Evolutionary conservation across 2,888 invertebrate genomes (phyloP).

Genomic region (Campoplex nolae): DNA sequence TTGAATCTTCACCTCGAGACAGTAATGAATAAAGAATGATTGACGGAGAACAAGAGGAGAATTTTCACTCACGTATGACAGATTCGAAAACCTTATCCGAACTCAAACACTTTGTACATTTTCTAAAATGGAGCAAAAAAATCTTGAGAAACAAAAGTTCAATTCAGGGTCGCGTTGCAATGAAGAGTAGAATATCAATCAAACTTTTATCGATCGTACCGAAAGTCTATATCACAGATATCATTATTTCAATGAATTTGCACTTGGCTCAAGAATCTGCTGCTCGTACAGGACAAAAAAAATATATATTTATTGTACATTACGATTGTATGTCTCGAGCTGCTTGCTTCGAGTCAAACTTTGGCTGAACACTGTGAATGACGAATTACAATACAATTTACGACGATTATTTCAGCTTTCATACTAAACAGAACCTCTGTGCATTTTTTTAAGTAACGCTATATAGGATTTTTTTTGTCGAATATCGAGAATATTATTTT

Average conservation of each 20-base stretch:
- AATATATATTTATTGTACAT: conserved; percentile 35
- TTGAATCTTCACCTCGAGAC: neutral
- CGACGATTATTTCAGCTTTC: conserved; percentile 34
- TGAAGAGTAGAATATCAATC: neutral
- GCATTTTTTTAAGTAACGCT: conserved; percentile 54
- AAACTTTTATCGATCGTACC: neutral
- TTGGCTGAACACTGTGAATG: conserved; percentile 13
- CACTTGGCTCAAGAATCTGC: conserved; percentile 18
- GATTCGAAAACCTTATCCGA: neutral
- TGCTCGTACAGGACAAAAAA: conserved; percentile 2
- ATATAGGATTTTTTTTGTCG: conserved; percentile 28
- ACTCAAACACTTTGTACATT: conserved; percentile 4
- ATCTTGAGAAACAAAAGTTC: neutral
- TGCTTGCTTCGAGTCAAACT: conserved; percentile 40
- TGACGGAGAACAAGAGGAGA: conserved; percentile 9
- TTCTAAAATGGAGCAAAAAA: neutral
- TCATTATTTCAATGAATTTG: conserved; percentile 13
- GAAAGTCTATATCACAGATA: neutral
- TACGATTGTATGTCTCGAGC: conserved; percentile 24
- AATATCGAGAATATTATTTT: conserved; percentile 47
- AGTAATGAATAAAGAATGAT: neutral
- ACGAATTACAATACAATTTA: conserved; percentile 18
- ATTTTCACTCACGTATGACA: neutral
- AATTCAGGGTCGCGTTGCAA: neutral
- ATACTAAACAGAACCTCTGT: conserved; percentile 42